Evolutionary conservation across 2,797 vertebrate species (phyloP).

Genomic region (Malurus leucopterus): DNA sequence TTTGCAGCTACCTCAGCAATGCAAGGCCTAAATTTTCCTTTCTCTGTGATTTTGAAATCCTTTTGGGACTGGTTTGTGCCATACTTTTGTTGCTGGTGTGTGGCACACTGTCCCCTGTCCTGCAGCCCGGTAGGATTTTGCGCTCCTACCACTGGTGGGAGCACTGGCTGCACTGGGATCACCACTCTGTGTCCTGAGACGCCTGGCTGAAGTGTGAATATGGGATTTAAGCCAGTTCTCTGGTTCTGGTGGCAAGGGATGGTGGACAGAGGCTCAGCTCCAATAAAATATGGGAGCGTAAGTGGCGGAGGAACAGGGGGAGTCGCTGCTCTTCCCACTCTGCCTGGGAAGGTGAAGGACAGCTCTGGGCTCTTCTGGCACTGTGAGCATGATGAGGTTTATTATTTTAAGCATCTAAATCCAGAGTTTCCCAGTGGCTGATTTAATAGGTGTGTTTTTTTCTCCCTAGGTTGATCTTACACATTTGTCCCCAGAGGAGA

Average conservation of each 20-base stretch:
- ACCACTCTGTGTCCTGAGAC: not conserved
- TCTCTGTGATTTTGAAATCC: not conserved
- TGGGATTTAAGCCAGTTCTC: not conserved
- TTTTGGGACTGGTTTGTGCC: not conserved
- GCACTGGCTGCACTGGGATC: not conserved
- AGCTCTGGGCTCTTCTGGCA: not conserved
- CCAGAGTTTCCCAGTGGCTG: not conserved
- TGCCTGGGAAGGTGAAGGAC: not conserved
- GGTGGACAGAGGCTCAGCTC: not conserved
- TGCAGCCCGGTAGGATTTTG: not conserved
- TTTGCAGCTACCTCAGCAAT: not conserved
- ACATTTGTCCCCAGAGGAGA: constrained; percentile 90
- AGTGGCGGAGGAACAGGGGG: not conserved
- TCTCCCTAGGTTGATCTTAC: constrained; percentile 82
- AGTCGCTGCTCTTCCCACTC: accelerated
- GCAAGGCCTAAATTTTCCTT: not conserved
- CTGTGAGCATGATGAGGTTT: accelerated
- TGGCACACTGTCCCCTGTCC: not conserved
- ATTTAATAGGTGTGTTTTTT: not conserved
- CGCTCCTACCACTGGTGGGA: not conserved
- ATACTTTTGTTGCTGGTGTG: not conserved
- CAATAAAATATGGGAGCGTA: not conserved
- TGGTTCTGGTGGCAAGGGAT: not conserved
- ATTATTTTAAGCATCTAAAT: not conserved
- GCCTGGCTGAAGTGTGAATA: not conserved